phyloP scores from a whole-genome alignment of 2,797 vertebrate genomes.

The Danio aesculapii region DNA sequence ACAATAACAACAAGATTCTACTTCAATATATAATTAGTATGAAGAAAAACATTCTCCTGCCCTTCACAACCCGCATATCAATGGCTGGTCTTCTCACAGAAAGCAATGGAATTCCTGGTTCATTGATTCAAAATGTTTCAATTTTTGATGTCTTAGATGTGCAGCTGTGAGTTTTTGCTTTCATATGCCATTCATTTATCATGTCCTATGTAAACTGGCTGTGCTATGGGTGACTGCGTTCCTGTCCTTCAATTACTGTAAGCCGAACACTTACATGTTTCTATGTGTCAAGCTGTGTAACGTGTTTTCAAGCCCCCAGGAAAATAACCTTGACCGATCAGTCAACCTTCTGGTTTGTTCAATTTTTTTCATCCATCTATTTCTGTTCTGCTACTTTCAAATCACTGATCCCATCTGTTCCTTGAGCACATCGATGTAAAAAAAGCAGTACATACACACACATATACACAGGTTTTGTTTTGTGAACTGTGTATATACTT shows the following conservation, averaged over 20 bases:
- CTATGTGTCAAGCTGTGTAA: constrained; percentile 21
- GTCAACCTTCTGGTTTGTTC: constrained; percentile 22
- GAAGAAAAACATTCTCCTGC: no score
- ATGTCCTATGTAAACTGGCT: not conserved
- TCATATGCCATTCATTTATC: not conserved
- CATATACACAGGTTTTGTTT: no score
- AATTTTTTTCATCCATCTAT: constrained; percentile 1
- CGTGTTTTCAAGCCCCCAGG: not conserved
- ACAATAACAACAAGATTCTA: not conserved
- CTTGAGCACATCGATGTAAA: not conserved
- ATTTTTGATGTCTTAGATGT: not conserved
- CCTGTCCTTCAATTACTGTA: constrained; percentile 12
- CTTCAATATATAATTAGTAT: not conserved
- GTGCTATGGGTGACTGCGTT: not conserved
- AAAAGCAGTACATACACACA: not conserved
- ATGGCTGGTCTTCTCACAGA: not conserved
- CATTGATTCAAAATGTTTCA: not conserved
- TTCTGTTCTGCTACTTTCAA: not conserved
- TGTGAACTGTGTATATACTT: no score
- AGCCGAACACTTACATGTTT: not conserved
- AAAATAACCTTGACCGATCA: constrained; percentile 30
- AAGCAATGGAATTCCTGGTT: not conserved
- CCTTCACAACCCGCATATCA: not conserved
- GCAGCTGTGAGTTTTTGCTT: not conserved
- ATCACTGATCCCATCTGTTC: constrained; percentile 12